Conservation (phyloP, 2,888 invertebrate species). For the Conus canariensis region DNA sequence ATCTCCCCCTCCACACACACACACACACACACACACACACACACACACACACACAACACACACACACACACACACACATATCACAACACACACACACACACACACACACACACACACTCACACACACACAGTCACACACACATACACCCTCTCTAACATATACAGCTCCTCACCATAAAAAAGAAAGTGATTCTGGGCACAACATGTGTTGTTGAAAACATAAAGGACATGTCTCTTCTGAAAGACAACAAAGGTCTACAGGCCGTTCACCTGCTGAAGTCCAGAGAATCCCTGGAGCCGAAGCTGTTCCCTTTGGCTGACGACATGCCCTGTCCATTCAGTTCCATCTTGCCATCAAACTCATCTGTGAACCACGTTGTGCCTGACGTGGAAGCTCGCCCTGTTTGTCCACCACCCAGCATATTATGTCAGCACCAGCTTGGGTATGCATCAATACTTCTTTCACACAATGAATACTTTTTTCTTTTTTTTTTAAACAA, state of each 20-base stretch:
- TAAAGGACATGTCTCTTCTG: no score
- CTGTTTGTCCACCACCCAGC: neutral
- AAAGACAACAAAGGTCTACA: no score
- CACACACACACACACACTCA: slow-evolving; percentile 12
- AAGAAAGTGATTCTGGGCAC: no score
- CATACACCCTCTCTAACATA: no score
- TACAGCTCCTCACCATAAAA: no score
- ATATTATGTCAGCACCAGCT: neutral
- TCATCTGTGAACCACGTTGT: slow-evolving; percentile 45
- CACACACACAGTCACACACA: no score
- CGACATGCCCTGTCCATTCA: slow-evolving; percentile 30
- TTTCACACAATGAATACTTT: no score
- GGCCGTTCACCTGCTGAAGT: slow-evolving; percentile 24
- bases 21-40: slow-evolving; percentile 26
- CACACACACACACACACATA: no score
- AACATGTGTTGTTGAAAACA: no score
- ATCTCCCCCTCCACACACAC: no score
- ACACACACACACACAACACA: slow-evolving; percentile 13
- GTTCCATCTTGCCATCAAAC: slow-evolving; percentile 20
- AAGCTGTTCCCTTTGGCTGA: slow-evolving; percentile 23
- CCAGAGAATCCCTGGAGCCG: slow-evolving; percentile 46
- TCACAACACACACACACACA: slow-evolving; percentile 18
- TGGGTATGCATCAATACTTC: no score
- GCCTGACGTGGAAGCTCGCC: neutral
- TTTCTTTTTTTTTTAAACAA: no score